phyloP scores from a whole-genome alignment of 64 coral and sea anemone species.

The Exaiptasia diaphana region DNA sequence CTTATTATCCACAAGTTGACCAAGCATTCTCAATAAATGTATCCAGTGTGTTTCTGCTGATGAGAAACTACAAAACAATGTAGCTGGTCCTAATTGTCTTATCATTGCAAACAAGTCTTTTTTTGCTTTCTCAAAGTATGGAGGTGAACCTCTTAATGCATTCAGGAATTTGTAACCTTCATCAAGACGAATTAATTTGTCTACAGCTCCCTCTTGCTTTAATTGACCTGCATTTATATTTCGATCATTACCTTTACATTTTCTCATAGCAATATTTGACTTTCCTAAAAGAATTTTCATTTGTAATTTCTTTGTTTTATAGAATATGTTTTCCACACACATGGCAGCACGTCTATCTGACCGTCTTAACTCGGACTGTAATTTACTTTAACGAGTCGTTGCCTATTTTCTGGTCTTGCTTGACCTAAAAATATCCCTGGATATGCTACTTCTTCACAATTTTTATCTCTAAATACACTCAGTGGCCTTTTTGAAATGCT shows the following conservation, averaged over 20 bases:
- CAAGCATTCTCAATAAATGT: no score
- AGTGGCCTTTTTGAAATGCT: no score
- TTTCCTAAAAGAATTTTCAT: conserved; percentile 26
- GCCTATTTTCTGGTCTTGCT: not conserved
- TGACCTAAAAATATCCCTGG: not conserved
- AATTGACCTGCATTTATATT: conserved; percentile 12
- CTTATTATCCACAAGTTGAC: no score
- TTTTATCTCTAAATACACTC: no score
- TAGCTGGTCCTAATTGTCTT: conserved; percentile 69
- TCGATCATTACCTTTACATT: conserved; percentile 36
- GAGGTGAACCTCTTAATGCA: conserved; percentile 42
- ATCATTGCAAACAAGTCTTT: conserved; percentile 81
- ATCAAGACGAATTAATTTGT: conserved; percentile 27
- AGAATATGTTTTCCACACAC: conserved; percentile 48
- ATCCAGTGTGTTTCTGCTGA: conserved; percentile 84
- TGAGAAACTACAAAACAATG: conserved; percentile 84
- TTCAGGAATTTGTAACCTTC: conserved; percentile 30
- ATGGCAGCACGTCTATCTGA: conserved; percentile 62
- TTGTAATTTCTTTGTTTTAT: conserved; percentile 67
- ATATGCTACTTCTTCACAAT: conserved; percentile 3
- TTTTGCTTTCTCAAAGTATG: conserved; percentile 43
- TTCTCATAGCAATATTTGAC: conserved; percentile 22
- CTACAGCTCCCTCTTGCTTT: conserved; percentile 20
- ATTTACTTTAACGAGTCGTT: not conserved
- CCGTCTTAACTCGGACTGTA: conserved; percentile 27